Evolutionary conservation across 2,113 vertebrate species (phyloP).

Genomic region (Corythornis madagascariensis): DNA sequence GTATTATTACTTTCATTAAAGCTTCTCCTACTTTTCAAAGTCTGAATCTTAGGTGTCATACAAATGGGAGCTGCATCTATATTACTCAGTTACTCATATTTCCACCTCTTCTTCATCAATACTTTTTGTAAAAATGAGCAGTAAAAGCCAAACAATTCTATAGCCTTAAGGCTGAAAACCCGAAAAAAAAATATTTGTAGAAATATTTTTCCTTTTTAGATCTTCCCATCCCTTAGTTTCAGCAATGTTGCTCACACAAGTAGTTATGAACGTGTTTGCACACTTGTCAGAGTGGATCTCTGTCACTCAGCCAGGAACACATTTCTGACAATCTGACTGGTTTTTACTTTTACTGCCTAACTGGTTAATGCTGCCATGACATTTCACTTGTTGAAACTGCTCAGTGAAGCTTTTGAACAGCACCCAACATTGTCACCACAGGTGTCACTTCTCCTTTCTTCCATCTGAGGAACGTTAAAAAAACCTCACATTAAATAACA

Average conservation of each 20-base stretch:
- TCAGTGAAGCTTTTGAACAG: not conserved
- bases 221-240: constrained; percentile 2
- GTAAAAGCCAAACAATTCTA: not conserved
- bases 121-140: constrained; percentile 20
- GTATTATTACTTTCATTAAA: not conserved
- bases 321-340: not conserved
- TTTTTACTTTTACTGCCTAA: not conserved
- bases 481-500: not conserved
- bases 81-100: constrained; percentile 6
- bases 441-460: not conserved
- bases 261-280: not conserved
- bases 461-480: not conserved
- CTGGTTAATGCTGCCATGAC: not conserved
- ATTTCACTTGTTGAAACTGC: not conserved
- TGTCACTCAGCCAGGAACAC: not conserved
- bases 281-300: not conserved
- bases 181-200: not conserved
- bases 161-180: not conserved
- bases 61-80: not conserved
- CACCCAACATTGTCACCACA: not conserved
- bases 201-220: not conserved
- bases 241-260: not conserved
- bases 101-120: not conserved
- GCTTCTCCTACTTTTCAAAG: not conserved
- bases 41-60: constrained; percentile 11